Evolutionary conservation across 2,797 vertebrate species (phyloP).

Genomic region (Gallinago solitaria): DNA sequence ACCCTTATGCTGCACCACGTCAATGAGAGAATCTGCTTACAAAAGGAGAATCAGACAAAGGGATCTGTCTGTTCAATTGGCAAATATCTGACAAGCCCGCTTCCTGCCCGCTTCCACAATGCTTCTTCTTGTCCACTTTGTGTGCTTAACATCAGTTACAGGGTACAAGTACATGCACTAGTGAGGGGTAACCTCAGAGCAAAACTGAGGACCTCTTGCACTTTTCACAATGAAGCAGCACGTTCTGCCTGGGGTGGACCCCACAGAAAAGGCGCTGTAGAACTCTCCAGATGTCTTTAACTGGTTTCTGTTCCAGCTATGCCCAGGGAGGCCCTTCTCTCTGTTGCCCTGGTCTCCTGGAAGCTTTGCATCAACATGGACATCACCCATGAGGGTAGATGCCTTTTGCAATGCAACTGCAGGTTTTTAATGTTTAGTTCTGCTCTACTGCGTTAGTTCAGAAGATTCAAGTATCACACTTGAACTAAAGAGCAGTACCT

Average conservation of each 20-base stretch:
- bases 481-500: neutral
- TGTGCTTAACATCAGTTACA: neutral
- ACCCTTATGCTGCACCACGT: neutral
- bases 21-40: neutral
- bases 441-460: neutral
- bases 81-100: neutral
- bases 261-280: neutral
- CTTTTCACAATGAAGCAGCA: accelerated
- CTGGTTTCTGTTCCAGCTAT: neutral
- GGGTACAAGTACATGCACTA: neutral
- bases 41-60: neutral
- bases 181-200: neutral
- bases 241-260: neutral
- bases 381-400: accelerated
- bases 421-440: neutral
- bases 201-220: neutral
- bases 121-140: neutral
- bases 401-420: neutral
- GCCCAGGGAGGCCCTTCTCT: neutral
- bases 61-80: neutral
- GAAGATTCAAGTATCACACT: neutral
- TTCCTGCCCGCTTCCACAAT: neutral
- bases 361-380: neutral
- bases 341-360: neutral
- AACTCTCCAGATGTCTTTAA: neutral